A percentile compares a stretch with the other conserved stretches of the same genome.
Conservation (phyloP, 2,888 invertebrate species). For the Pristionchus mayeri region DNA sequence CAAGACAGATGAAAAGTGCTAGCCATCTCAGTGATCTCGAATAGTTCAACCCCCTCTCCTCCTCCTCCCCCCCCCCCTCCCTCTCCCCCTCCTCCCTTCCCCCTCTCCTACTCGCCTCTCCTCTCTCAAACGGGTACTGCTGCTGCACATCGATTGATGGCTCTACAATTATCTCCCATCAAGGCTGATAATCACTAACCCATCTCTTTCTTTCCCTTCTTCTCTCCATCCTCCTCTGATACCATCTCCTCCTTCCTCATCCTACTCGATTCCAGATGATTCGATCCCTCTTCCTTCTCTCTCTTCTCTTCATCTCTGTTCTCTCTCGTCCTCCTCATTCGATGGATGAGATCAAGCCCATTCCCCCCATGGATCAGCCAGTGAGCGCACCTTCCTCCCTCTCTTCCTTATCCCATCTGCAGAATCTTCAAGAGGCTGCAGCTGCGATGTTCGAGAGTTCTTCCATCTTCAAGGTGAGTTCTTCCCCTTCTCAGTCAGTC, state of each 20-base stretch:
- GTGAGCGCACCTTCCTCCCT: neutral
- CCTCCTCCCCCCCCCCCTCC: neutral
- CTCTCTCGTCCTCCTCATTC: conserved; percentile 24
- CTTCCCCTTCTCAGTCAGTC: neutral
- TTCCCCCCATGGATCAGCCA: conserved; percentile 28
- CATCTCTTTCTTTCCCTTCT: neutral
- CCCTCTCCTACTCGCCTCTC: conserved; percentile 3
- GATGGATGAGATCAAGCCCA: conserved; percentile 40
- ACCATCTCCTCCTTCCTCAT: neutral
- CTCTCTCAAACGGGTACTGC: conserved; percentile 44
- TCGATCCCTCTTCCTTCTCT: conserved; percentile 1
- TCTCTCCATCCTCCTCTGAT: neutral
- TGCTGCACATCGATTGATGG: conserved; percentile 29
- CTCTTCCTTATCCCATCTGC: neutral
- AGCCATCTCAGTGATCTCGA: neutral
- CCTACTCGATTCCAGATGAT: neutral
- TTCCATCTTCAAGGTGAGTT: conserved; percentile 52
- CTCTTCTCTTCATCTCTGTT: neutral
- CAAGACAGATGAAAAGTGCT: neutral
- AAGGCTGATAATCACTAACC: conserved; percentile 1
- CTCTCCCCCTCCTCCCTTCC: conserved; percentile 28
- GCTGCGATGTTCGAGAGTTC: conserved; percentile 10
- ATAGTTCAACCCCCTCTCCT: neutral
- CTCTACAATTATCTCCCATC: conserved; percentile 24
- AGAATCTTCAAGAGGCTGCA: conserved; percentile 38